Base-by-base conservation (phyloP, 1,140 invertebrate species). In the Drosophila rhopaloa region DNA sequence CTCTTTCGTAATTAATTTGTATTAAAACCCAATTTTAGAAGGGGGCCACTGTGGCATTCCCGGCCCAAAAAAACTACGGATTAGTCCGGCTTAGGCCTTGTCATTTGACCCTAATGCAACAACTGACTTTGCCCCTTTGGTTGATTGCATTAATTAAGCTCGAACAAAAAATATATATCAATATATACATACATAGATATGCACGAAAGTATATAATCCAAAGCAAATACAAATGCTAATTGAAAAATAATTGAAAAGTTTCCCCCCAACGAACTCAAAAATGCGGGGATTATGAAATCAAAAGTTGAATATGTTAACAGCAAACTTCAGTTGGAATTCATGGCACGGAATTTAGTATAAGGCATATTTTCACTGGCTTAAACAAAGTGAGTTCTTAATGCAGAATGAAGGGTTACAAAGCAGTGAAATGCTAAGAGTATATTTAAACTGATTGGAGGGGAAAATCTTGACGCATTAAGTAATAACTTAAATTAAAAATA, bases 1-100 rank as follows among this genome's bases (percentile, higher is more conserved):
- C 66, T 67, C 56, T 43, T 79, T 82, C 67, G 58, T 41, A 63
- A 71, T 76, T 81, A 81, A 76, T 81, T 65, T 58, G 56, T 53
- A 67, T 79, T 79, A 73, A 79, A 79, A 65, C 55, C 38, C 67
- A 67, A 73, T 79, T 55, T 73, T 56, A 63, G 59, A 50, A 19
- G 37, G 11, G 19, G 4, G 2, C 6, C 13, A 14, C 19, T n/a
- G 24, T 66, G 47, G 44, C 27, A 66, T 27, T 51, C 29, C 38
- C 19, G 44, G 37, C 47, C 29, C 50, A 19, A 37, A 37, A 37
- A 37, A 51, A 32, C 29, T 51, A n/a, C 27, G 63, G 62, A 50
- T 81, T 76, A 71, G 56, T 41, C 29, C 27, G 51, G 73, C 79
- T 66, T 77, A 72, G 50, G 58, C 51, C 65, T 14, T 81, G 72